These are phyloP conservation scores for Spilogale gracilis DNA, from an alignment of 2,113 vertebrate species.

Conservation along the genomic window DNA sequence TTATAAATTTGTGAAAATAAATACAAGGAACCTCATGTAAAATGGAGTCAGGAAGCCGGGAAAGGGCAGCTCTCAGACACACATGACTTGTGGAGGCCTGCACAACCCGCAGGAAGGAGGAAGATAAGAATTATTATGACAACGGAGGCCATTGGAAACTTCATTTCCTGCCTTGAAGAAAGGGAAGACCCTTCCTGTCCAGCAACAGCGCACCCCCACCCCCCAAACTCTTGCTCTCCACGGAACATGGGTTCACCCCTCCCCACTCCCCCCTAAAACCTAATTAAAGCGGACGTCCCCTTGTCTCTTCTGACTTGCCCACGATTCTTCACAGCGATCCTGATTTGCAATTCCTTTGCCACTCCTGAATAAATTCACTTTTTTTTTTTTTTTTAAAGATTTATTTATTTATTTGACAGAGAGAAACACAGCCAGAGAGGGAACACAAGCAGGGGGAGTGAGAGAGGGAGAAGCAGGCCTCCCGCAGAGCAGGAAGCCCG, in stretches of 20 bases:
- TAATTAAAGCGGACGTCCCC: background rate
- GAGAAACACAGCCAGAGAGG: no score
- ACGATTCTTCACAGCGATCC: background rate
- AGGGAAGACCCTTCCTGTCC: background rate
- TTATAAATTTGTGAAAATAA: background rate
- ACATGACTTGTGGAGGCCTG: background rate
- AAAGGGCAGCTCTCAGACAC: background rate
- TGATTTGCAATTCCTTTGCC: background rate
- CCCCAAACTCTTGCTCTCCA: background rate
- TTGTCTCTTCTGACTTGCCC: background rate
- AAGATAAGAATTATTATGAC: background rate
- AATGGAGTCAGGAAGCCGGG: background rate
- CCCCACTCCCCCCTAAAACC: background rate
- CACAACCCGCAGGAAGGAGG: background rate
- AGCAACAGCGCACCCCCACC: background rate
- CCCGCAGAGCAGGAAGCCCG: no score
- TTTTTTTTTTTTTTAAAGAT: background rate
- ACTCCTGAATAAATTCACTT: background rate
- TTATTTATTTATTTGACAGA: background rate
- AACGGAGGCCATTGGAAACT: background rate
- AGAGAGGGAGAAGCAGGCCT: no score
- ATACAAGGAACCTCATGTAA: background rate
- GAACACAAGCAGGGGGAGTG: no score
- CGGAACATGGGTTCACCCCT: background rate
- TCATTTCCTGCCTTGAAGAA: background rate